These are phyloP conservation scores for Falco berigora DNA, from an alignment of 2,797 vertebrate species.

Conservation along the genomic window DNA sequence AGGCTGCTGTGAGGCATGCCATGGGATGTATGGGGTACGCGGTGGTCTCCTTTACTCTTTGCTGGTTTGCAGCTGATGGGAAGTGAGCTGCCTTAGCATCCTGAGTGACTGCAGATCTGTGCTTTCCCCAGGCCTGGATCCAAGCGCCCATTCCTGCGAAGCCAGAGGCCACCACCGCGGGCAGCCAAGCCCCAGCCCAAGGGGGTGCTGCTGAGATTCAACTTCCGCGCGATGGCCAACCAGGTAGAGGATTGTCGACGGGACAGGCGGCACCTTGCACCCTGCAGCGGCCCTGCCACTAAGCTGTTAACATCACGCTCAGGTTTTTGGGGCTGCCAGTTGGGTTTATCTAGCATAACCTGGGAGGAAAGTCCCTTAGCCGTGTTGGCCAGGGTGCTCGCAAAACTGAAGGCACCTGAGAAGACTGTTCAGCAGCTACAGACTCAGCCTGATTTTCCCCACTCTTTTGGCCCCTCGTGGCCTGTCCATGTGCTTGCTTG, in stretches of 20 bases:
- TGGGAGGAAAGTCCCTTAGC: not conserved
- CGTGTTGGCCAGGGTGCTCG: not conserved
- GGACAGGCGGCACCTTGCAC: not conserved
- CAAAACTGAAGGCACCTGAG: not conserved
- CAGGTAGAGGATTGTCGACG: constrained; percentile 61
- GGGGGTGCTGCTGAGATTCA: constrained; percentile 71
- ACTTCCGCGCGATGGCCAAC: constrained; percentile 72
- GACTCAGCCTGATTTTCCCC: not conserved
- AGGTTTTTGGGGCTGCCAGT: not conserved
- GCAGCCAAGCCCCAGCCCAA: constrained; percentile 35
- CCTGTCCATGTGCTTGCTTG: not conserved
- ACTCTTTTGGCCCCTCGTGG: not conserved
- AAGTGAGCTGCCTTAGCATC: not conserved
- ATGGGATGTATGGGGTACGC: accelerated
- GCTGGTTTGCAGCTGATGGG: not conserved
- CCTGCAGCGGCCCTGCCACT: not conserved
- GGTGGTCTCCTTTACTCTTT: not conserved
- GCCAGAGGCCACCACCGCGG: not conserved
- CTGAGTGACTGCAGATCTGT: not conserved
- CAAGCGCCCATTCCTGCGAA: constrained; percentile 17
- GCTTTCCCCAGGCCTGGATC: not conserved
- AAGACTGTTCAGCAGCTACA: constrained; percentile 34
- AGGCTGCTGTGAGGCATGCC: not conserved
- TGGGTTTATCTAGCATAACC: not conserved
- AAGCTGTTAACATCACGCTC: not conserved